Base-by-base conservation (phyloP, 2,113 vertebrate species). In the Coptodon bakossiorum region DNA sequence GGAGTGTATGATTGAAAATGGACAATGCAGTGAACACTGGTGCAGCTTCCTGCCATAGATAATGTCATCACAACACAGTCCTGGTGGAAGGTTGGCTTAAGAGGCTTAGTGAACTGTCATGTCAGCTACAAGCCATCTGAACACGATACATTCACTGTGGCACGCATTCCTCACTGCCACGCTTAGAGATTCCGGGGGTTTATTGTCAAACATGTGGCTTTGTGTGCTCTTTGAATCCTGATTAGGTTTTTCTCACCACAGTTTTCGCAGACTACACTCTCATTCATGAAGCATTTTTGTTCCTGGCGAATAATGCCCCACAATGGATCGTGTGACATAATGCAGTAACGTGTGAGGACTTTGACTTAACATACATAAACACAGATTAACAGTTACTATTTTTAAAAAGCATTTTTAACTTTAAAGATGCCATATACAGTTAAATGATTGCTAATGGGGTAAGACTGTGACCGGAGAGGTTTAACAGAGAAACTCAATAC, bases 21-120 rank as follows among this genome's bases (percentile, higher is more conserved):
- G 66, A 40, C 38, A 50, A 54, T 86, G 71, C 7, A 29, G 52
- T 29, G 53, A 16, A 43, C 22, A 50, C 5, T 9, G 29, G 57
- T 57, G 92, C 59, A 19, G 86, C 84, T 68, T 88, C 84, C 80
- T 83, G 90, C n/a, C 61, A 61, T 17, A 85, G 87, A 91, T 90
- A 86, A 86, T 66, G 84, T 91, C 88, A 88, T 81, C 89, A 86
- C 80, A 84, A 86, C 84, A 36, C 82, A 45, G 90, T 81, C 82
- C 81, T 54, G 85, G 61, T 61, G 45, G 83, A 82, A 92, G 87
- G 45, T 78, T 31, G 50, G 86, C 80, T 92, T 93, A 94, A 94
- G 92, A 91, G 93, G 92, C 94, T 96, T 93, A 94, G 80, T 1
- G 27, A 90, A 90, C 88, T 82, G 90, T 90, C 93, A 73, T 93